Conservation (phyloP, 2,888 invertebrate genomes). For the Tromatobia lineatoria region DNA sequence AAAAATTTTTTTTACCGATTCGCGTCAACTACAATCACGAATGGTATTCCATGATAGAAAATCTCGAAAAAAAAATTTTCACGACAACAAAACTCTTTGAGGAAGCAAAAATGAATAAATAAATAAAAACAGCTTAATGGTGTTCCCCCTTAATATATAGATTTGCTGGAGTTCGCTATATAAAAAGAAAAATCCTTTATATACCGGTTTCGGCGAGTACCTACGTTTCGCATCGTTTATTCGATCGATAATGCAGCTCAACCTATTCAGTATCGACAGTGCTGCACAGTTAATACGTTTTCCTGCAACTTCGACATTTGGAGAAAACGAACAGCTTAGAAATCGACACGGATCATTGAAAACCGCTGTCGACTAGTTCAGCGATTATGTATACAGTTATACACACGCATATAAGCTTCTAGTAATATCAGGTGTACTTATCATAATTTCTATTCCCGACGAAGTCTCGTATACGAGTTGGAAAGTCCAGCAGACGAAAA, state of each 20-base stretch:
- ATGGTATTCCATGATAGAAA: too few species aligned
- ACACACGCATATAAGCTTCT: neutral
- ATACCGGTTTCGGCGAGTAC: constrained; percentile 58
- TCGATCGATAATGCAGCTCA: constrained; percentile 50
- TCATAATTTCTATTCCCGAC: constrained; percentile 51
- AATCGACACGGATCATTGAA: constrained; percentile 63
- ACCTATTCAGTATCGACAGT: neutral
- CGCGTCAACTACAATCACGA: too few species aligned
- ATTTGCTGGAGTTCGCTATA: neutral
- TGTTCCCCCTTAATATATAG: neutral
- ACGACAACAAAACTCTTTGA: too few species aligned
- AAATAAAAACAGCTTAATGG: too few species aligned
- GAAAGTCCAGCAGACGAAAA: constrained; percentile 39
- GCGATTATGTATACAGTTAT: constrained; percentile 24
- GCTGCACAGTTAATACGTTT: constrained; percentile 50
- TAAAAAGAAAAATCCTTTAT: neutral
- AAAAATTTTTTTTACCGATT: too few species aligned
- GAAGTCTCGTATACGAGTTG: constrained; percentile 31
- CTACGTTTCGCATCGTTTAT: constrained; percentile 64
- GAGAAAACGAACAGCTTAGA: constrained; percentile 53
- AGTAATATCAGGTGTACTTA: constrained; percentile 39
- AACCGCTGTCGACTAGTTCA: constrained; percentile 44
- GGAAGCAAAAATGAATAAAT: too few species aligned
- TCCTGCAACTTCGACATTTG: constrained; percentile 20
- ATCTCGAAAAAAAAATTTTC: too few species aligned